Evolutionary conservation across 2,797 vertebrate species (phyloP).

Genomic region (Benthosema pterotum): DNA sequence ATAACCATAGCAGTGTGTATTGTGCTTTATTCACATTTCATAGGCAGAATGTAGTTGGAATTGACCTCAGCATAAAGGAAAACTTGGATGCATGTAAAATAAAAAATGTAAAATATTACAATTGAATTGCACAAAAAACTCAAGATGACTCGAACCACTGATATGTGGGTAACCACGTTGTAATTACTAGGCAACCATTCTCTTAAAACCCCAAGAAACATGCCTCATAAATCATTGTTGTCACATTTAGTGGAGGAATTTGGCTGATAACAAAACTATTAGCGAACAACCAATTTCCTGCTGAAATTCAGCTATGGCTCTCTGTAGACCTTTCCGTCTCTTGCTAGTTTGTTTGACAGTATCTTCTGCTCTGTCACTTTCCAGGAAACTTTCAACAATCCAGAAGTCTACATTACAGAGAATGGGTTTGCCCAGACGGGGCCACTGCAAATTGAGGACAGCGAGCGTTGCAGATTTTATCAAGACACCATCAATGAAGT

Average conservation of each 20-base stretch:
- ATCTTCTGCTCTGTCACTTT: slow-evolving; percentile 71
- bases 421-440: slow-evolving; percentile 88
- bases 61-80: background rate
- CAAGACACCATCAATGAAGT: slow-evolving; percentile 84
- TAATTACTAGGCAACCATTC: slow-evolving; percentile 14
- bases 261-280: slow-evolving; percentile 70
- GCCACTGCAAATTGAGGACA: slow-evolving; percentile 79
- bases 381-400: slow-evolving; percentile 86
- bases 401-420: slow-evolving; percentile 89
- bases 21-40: background rate
- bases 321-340: slow-evolving; percentile 65
- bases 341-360: slow-evolving; percentile 72
- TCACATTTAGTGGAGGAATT: slow-evolving; percentile 73
- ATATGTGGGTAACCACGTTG: background rate
- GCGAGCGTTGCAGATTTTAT: slow-evolving; percentile 79
- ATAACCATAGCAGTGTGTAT: background rate
- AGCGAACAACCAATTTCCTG: slow-evolving; percentile 76
- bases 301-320: slow-evolving; percentile 66
- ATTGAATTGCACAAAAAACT: slow-evolving; percentile 50
- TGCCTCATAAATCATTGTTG: slow-evolving; percentile 71
- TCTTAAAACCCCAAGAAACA: slow-evolving; percentile 69
- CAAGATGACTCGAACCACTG: slow-evolving; percentile 53
- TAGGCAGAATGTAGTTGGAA: background rate
- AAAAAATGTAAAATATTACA: no score
- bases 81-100: slow-evolving; percentile 3